Evolutionary conservation across 2,113 vertebrate genomes (phyloP), one percentile per base, ranked within the genome.

Genomic region (Corapipo altera): DNA sequence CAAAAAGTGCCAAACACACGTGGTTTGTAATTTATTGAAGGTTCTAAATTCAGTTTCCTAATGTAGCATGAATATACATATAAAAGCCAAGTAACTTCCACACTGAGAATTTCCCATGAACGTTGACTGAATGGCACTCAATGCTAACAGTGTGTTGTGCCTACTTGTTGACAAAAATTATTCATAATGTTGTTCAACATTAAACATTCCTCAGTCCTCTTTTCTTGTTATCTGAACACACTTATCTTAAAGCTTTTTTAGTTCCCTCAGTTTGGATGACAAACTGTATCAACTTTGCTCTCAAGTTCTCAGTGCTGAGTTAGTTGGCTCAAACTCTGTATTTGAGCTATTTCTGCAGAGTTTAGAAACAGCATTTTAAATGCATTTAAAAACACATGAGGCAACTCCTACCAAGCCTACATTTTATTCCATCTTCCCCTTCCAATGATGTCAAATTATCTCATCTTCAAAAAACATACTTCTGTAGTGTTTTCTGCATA

Each of bases 121-220:
- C 6, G 18, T 43, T 48, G 71, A 57, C 8, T 0, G 0, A 78
- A 51, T 24, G 32, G 12, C 2, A 9, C 12, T 76, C 37, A 43
- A 2, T 46, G 37, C 26, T 27, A 57, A 44, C 37, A 82, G 49
- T 7, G 15, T 46, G 10, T 8, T 91, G 57, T 8, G 12, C 43
- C 27, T 8, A 22, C 5, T 26, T 62, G 24, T 15, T 28, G 35
- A 44, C 67, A 78, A 78, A 91, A 82, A 66, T 15, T 43, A 73
- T 43, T 74, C 33, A 39, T 24, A 54, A 54, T 51, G 61, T 11
- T 64, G 26, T 41, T 83, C 58, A 74, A 21, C 1, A 1, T 58
- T n/a, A 76, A 91, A 69, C 27, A 57, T 52, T 75, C 35, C 77
- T 55, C 71, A 55, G 33, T 41, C 43, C 55, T 67, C 54, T 59